Base-by-base conservation (phyloP, 2,113 vertebrate genomes). In the Halcyon senegalensis region DNA sequence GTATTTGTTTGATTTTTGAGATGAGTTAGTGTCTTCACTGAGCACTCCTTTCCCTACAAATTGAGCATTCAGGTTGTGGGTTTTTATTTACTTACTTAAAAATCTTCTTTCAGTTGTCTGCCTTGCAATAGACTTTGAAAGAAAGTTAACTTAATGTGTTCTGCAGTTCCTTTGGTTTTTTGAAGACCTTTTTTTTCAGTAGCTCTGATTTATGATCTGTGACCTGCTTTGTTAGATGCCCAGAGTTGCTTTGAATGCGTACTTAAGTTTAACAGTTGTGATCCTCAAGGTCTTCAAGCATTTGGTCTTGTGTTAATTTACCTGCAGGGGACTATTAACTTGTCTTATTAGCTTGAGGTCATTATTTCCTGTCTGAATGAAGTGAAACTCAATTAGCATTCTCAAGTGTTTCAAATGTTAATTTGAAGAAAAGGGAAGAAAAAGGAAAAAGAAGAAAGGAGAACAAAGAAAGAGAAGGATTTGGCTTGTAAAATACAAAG, bases 311-410 rank as follows among this genome's bases (percentile, higher is more conserved):
- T 75, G 76, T 90, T 96, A 95, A 94, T 96, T 94, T 94, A 96
- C 93, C 92, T 96, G 95, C 88, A 92, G 95, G 93, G 87, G 72
- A 76, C 96, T 92, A 90, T 96, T 96, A 97, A 94, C 93, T 94
- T 93, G 78, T 94, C 90, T 77, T 96, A 90, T 83, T 96, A 93
- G 86, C 84, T 94, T 68, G 87, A 96, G 96, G 94, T 97, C 95
- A 87, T 97, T 97, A 95, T 97, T 97, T 93, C 70, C 91, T 95
- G 89, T 96, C 87, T 84, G 96, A 95, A 87, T 89, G 66, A 91
- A 96, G 58, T 87, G 84, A 95, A 96, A 91, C 70, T 73, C 84
- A 96, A 89, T 96, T 97, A 95, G 81, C 84, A 93, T 95, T 93
- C 83, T 95, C 58, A 87, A 93, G 69, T 93, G 73, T 82, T 96